Base-by-base conservation (phyloP, 1,140 invertebrate genomes). In the Brachionus rubens region DNA sequence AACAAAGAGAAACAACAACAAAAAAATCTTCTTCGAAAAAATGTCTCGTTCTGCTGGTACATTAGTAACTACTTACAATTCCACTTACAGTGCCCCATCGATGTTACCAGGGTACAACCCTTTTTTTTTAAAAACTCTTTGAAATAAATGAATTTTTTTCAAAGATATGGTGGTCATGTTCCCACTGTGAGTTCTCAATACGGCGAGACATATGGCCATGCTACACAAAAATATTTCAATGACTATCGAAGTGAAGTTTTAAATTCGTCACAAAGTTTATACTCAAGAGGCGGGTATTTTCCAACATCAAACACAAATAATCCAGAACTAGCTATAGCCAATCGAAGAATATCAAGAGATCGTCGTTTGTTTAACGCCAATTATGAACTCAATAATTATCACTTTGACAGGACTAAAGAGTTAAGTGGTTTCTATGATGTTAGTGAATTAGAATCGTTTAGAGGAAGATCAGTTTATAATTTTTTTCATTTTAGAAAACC, bases 161-260 rank as follows among this genome's bases (percentile, higher is more conserved):
- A 9, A 36, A 85, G 84, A 30, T 85, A 85, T 70, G 78, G 80
- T 52, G 84, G 84, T 9, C 81, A 85, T 76, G 84, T 84, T 70
- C 84, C 84, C 59, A 83, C 84, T 26, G 81, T 80, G 43, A 84
- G 84, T 78, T 85, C 81, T 81, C 82, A 85, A 65, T 84, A 84
- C 81, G 84, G 84, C 10, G 84, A 85, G 77, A 85, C 84, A 28
- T 85, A 83, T 80, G 84, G 84, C 14, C 82, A 84, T 75, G 79
- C 80, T 26, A 84, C 83, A 26, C 76, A 79, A 56, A 85, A 85
- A 77, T 84, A 85, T 78, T 85, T 85, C 79, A 82, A 85, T 75
- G 83, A 85, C 65, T 85, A 84, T 77, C 78, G 83, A 59, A 81
- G 79, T 52, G 78, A 79, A 28, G 81, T 82, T 12, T 77, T 85